Evolutionary conservation across 2,113 vertebrate species (phyloP).

Genomic region (Labeo catla): DNA sequence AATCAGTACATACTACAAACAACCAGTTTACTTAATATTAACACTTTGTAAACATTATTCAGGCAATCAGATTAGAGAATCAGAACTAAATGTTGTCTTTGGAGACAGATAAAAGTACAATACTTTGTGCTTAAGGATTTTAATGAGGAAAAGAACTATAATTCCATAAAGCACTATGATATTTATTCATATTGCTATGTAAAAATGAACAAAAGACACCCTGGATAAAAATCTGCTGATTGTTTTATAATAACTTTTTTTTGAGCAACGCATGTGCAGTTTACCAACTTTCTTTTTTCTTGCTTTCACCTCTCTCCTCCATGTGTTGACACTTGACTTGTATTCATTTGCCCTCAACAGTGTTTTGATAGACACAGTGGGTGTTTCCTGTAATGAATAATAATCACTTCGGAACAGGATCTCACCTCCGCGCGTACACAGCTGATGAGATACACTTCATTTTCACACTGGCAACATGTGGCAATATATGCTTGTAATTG

Average conservation of each 20-base stretch:
- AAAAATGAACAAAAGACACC: neutral
- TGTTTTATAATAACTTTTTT: neutral
- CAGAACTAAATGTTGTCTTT: too few relatives aligned
- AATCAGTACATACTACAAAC: neutral
- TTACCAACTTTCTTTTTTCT: neutral
- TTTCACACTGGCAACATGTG: slow-evolving; percentile 19
- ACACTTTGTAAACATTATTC: too few relatives aligned
- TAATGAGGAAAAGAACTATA: neutral
- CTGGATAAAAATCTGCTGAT: neutral
- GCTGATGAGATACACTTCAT: neutral
- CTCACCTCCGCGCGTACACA: slow-evolving; percentile 22
- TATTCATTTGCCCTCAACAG: slow-evolving; percentile 25
- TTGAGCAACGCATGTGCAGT: neutral
- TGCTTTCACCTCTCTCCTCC: neutral
- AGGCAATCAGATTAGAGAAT: too few relatives aligned
- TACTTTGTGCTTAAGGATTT: neutral
- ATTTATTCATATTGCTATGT: neutral
- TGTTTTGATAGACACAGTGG: slow-evolving; percentile 39
- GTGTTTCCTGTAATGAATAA: slow-evolving; percentile 53
- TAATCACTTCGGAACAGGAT: slow-evolving; percentile 48
- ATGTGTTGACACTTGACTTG: slow-evolving; percentile 20
- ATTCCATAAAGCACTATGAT: neutral
- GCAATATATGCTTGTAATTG: slow-evolving; percentile 22
- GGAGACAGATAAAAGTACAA: too few relatives aligned
- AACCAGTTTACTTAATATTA: neutral